Base-by-base conservation (phyloP, 1,140 invertebrate genomes). In the Ridgeia piscesae region DNA sequence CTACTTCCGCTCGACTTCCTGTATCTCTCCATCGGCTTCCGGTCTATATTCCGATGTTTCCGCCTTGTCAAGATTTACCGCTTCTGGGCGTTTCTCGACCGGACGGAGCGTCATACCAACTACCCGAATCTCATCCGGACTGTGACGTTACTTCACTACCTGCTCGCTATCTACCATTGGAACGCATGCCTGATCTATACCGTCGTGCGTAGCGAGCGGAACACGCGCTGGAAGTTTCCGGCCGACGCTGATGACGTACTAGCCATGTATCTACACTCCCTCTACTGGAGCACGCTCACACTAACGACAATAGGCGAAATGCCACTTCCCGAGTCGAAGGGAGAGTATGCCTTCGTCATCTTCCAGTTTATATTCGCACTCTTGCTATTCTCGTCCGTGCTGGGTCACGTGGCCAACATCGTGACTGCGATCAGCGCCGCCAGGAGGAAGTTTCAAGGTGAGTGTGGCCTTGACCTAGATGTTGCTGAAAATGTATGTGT, bases 91-190 rank as follows among this genome's bases (percentile, higher is more conserved):
- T 99, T 99, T 96, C 98, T 99, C 97, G 99, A 99, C 96, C 97
- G 99, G 92, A 99, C 99, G 89, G 99, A 99, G 96, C 97, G 99
- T 93, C 99, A 99, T 96, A 99, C 99, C 90, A 99, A 99, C 96
- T 99, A 99, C 96, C 99, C 99, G 92, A 99, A 99, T 96, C 97
- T 99, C 9, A 95, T 99, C 97, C 97, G 99, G 94, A 99, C 98
- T 93, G 97, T 96, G 11, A 98, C 98, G 95, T 97, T 99, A 94
- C 98, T 99, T 95, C 98, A 99, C 97, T 99, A 99, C 96, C 97
- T 99, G 94, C 97, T 99, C 96, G 98, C 99, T 96, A 99, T 99
- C 96, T 99, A 99, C 97, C 99, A 99, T 97, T 99, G 99, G 99
- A 99, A 99, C 96, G 98, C 99, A 94, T 99, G 99, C 97, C 97